phyloP scores from a whole-genome alignment of 2,113 vertebrate genomes.

The Gallinago undulata region DNA sequence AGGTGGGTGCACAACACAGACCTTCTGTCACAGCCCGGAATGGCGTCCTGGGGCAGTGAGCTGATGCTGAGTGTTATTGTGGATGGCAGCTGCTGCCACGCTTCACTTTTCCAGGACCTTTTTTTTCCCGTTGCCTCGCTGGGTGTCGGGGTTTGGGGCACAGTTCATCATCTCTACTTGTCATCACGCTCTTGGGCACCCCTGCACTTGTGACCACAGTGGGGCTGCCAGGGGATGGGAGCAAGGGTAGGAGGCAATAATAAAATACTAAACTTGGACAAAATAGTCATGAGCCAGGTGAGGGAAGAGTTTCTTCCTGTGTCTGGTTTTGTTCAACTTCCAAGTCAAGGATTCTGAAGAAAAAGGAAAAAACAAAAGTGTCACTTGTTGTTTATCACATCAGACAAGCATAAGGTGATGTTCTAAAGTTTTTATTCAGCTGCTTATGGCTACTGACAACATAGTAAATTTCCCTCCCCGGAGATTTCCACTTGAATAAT shows the following conservation, averaged over 20 bases:
- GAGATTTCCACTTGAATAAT: not conserved
- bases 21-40: not conserved
- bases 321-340: not conserved
- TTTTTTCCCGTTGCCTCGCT: rapidly evolving
- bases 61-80: not conserved
- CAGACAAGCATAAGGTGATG: not conserved
- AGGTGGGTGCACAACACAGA: not conserved
- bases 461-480: not conserved
- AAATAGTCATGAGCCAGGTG: not conserved
- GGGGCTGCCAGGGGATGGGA: not conserved
- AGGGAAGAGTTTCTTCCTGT: not conserved
- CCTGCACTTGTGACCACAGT: not conserved
- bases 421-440: not conserved
- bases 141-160: not conserved
- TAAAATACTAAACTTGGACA: conserved; percentile 1
- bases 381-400: not conserved
- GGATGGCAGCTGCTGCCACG: not conserved
- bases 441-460: not conserved
- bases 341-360: conserved; percentile 19
- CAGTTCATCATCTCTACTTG: not conserved
- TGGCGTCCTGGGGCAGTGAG: not conserved
- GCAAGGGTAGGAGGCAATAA: not conserved
- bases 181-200: not conserved
- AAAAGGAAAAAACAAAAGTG: not conserved
- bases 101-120: not conserved